Evolutionary conservation across 2,797 vertebrate genomes (phyloP).

Genomic region (Danionella dracula): DNA sequence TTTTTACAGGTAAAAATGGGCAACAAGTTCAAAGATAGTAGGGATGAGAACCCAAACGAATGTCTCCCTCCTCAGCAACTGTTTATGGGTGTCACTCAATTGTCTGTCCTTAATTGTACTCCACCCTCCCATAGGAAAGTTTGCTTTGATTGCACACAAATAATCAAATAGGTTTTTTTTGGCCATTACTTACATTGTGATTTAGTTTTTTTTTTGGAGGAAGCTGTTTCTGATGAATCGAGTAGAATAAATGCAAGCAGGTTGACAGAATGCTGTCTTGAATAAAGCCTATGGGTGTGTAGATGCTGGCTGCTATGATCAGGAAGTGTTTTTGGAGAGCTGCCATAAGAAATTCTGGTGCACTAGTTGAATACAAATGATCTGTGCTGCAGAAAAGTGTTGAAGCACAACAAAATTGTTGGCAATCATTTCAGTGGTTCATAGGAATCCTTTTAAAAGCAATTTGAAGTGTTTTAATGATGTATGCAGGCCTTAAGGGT

Average conservation of each 20-base stretch:
- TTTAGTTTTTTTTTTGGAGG: neutral
- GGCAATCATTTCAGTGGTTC: neutral
- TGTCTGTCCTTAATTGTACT: no score
- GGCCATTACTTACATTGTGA: no score
- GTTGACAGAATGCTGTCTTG: neutral
- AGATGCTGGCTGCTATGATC: constrained; percentile 6
- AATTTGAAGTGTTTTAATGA: neutral
- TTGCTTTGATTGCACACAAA: no score
- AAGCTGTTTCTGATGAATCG: neutral
- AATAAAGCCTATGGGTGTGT: neutral
- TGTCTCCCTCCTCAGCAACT: no score
- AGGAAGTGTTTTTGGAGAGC: constrained; percentile 2
- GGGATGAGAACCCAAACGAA: no score
- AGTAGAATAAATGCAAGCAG: neutral
- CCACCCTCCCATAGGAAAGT: no score
- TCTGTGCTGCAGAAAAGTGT: neutral
- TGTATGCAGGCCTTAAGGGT: neutral
- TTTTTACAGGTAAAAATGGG: no score
- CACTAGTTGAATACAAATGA: constrained; percentile 14
- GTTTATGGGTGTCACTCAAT: no score
- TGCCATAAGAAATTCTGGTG: constrained; percentile 9
- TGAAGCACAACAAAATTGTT: constrained; percentile 9
- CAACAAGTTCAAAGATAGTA: no score
- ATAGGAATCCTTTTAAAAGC: neutral
- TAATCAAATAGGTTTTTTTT: no score